Percentiles rank a stretch among this genome's conserved stretches.
phyloP scores from a whole-genome alignment of 2,888 invertebrate species.

The Diachrysia chrysitis region DNA sequence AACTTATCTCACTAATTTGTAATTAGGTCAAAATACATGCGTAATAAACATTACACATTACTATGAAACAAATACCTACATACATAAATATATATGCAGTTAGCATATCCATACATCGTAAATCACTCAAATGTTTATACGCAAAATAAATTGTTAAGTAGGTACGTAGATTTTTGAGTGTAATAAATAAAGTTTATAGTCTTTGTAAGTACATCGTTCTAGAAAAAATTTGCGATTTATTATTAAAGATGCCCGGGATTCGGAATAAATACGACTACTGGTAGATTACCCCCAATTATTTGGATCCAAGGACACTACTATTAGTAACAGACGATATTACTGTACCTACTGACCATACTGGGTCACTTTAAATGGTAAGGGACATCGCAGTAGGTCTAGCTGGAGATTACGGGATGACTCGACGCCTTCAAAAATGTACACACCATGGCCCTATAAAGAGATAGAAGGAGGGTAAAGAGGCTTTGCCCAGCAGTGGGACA shows the following conservation, averaged over 20 bases:
- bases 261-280: background rate
- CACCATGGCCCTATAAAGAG: too few relatives aligned
- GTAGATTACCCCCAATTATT: background rate
- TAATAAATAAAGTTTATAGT: slow-evolving; percentile 3
- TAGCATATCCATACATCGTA: background rate
- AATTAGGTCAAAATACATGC: slow-evolving; percentile 30
- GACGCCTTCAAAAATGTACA: too few relatives aligned
- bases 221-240: background rate
- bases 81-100: background rate
- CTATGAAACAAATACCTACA: background rate
- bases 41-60: slow-evolving; percentile 9
- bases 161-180: background rate
- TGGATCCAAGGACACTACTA: background rate
- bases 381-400: too few relatives aligned
- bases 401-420: too few relatives aligned
- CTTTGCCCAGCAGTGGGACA: too few relatives aligned
- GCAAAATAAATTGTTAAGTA: background rate
- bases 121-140: background rate
- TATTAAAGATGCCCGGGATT: background rate
- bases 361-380: too few relatives aligned
- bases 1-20: slow-evolving; percentile 26
- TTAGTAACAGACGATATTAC: too few relatives aligned
- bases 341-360: too few relatives aligned
- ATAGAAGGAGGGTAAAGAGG: too few relatives aligned
- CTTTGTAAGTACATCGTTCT: too few relatives aligned